Base-by-base conservation (phyloP, 2,113 vertebrate species). In the Urocitellus parryii region DNA sequence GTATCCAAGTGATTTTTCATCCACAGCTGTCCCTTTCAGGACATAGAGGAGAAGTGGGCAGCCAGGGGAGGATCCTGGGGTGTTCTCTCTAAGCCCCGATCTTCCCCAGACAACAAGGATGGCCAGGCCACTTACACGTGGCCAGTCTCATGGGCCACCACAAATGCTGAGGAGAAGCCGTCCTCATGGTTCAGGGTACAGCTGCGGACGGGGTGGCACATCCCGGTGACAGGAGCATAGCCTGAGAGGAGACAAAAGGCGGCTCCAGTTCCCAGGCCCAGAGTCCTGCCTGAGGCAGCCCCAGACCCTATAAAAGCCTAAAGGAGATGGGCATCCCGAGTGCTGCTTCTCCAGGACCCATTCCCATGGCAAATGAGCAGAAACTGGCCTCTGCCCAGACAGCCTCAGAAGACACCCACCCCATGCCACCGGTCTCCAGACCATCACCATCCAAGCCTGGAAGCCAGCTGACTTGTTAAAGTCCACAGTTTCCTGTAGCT, bases 131-230 rank as follows among this genome's bases (percentile, higher is more conserved):
- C 99, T 99, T 98, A 99, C 99, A 99, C 99, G 4, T 99, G 99
- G 97, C 99, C 99, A 0, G 99, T 99, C 98, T 99, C 99, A 53
- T 99, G 99, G 73, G 99, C 99, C 95, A 99, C 99, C 97, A 99
- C 99, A 90, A 99, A 99, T 0, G 99, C 99, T 0, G 99, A 99
- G 63, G 99, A 99, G 98, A 99, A 99, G 11, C 99, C 99, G 37
- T 99, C 99, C 97, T 99, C 99, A 0, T 99, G 99, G 98, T 99
- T 99, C 94, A 99, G 98, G 93, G 99, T 99, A 96, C 99, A 99
- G 98, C 99, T 99, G 97, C 99, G 99, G 78, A 99, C 99, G 0
- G 99, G 99, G 93, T 99, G 99, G 97, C 99, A 99, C 99, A 99
- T 99, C 18, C 99, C 99, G 0, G 99, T 99, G 97, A 99, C 99